These are phyloP conservation scores for Callionymus lyra DNA, from an alignment of 2,113 vertebrate genomes.

Conservation along the genomic window DNA sequence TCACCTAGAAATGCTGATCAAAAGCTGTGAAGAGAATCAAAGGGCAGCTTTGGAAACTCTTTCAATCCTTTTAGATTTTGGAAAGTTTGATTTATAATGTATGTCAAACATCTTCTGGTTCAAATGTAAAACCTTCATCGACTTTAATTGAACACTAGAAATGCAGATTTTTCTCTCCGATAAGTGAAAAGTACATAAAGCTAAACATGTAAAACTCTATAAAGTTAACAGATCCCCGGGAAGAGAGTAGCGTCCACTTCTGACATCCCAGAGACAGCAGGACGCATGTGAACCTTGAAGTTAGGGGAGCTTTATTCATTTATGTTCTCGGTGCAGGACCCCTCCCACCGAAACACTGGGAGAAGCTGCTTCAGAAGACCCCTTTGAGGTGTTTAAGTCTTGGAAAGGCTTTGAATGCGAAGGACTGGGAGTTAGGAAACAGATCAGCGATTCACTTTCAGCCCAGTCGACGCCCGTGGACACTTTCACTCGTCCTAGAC, in stretches of 20 bases:
- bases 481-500: constrained; percentile 10
- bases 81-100: no score
- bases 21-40: no score
- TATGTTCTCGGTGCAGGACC: constrained; percentile 11
- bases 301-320: constrained; percentile 27
- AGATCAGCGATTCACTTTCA: constrained; percentile 47
- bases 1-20: no score
- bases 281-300: constrained; percentile 25
- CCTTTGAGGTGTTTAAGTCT: constrained; percentile 34
- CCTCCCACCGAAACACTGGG: constrained; percentile 43
- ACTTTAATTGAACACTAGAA: no score
- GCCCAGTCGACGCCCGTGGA: constrained; percentile 28
- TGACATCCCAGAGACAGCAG: constrained; percentile 45
- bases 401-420: constrained; percentile 39
- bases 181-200: no score
- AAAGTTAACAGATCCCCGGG: no score
- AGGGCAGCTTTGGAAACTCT: no score
- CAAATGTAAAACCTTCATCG: no score
- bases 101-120: no score
- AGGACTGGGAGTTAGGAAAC: constrained; percentile 36
- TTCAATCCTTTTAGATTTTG: no score
- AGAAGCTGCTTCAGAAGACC: constrained; percentile 38
- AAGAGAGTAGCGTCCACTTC: constrained; percentile 7
- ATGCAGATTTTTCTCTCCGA: no score
- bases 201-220: no score